These are phyloP conservation scores for Lasius fuliginosus DNA, from an alignment of 2,888 invertebrate species.

Conservation along the genomic window DNA sequence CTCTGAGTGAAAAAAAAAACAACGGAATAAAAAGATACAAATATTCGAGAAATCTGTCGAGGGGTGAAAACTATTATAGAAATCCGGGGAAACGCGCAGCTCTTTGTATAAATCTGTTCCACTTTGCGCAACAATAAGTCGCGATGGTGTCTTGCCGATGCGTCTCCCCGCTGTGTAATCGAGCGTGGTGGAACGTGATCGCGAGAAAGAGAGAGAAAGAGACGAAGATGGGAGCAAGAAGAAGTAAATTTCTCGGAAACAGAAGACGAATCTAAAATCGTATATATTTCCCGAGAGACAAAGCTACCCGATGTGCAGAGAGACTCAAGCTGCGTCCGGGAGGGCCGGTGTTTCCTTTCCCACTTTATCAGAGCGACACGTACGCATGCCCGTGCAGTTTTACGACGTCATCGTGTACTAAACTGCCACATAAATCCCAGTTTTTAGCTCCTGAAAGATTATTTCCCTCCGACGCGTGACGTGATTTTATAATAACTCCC, in stretches of 20 bases:
- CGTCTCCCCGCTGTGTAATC: constrained; percentile 33
- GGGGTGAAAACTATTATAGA: constrained; percentile 22
- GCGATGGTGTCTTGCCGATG: constrained; percentile 23
- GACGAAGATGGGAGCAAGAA: constrained; percentile 38
- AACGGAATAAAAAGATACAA: neutral
- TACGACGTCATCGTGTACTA: constrained; percentile 75
- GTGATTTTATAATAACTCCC: constrained; percentile 37
- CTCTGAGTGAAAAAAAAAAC: neutral
- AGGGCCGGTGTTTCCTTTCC: constrained; percentile 68
- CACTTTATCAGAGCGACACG: constrained; percentile 80
- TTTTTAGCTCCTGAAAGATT: constrained; percentile 58
- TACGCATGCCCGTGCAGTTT: constrained; percentile 74
- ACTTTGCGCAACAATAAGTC: constrained; percentile 39
- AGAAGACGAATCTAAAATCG: constrained; percentile 56
- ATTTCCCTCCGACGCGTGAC: constrained; percentile 36
- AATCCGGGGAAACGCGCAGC: constrained; percentile 10
- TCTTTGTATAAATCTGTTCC: constrained; percentile 23
- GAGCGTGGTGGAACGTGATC: constrained; percentile 53
- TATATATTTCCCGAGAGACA: constrained; percentile 49
- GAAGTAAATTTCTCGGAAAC: constrained; percentile 71
- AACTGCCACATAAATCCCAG: constrained; percentile 71
- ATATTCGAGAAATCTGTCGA: constrained; percentile 3
- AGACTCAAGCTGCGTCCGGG: constrained; percentile 64
- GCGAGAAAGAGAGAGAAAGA: neutral
- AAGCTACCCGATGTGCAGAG: constrained; percentile 40